Evolutionary conservation across 2,797 vertebrate species (phyloP).

Genomic region (Pangasius larnaudii): DNA sequence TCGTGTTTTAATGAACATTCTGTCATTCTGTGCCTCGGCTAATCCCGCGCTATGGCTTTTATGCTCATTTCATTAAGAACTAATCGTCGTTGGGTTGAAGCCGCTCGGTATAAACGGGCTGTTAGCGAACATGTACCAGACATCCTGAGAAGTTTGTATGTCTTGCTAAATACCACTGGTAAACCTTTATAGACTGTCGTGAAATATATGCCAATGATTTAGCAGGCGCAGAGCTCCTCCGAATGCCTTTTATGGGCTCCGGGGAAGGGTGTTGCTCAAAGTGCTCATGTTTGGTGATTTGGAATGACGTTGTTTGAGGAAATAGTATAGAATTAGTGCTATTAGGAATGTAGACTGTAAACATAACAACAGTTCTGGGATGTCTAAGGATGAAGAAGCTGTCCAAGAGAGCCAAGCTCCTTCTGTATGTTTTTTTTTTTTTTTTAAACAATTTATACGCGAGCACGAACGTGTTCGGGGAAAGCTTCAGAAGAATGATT

Average conservation of each 20-base stretch:
- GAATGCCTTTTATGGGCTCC: constrained; percentile 25
- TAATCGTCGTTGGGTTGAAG: not conserved
- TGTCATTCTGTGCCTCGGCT: not conserved
- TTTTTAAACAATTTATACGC: not conserved
- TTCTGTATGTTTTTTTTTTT: not conserved
- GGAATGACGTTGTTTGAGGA: constrained; percentile 15
- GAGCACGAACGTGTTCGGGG: not conserved
- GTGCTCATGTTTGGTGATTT: constrained; percentile 14
- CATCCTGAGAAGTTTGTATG: constrained; percentile 8
- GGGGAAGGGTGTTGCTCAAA: constrained; percentile 6
- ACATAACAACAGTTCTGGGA: constrained; percentile 2
- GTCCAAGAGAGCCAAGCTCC: not conserved
- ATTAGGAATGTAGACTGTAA: constrained; percentile 33
- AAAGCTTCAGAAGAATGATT: not conserved
- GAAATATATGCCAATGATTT: constrained; percentile 10
- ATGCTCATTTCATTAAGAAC: not conserved
- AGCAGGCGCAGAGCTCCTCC: not conserved
- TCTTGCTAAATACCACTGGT: constrained; percentile 40
- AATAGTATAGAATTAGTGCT: constrained; percentile 38
- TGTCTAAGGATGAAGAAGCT: constrained; percentile 1
- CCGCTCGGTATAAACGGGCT: not conserved
- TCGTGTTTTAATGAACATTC: not conserved
- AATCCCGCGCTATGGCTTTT: not conserved
- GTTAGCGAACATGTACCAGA: not conserved
- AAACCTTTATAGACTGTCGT: constrained; percentile 23